Evolutionary conservation across 2,113 vertebrate species (phyloP), one percentile per base, ranked within the genome.

Genomic region (Etheostoma spectabile): DNA sequence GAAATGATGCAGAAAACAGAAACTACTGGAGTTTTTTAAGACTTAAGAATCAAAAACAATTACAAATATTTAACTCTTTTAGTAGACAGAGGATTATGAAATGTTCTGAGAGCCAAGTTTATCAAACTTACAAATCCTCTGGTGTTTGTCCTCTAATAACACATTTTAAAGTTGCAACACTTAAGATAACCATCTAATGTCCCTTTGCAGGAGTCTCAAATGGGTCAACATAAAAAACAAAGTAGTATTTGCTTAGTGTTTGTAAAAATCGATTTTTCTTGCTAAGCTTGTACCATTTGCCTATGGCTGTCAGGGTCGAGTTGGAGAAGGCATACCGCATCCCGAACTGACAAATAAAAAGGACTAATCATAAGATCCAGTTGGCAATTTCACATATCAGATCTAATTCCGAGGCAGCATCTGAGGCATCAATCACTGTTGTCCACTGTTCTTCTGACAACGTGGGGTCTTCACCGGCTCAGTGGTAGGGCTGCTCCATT

Each of bases 401-500:
- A 59, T 68, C 13, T n/a, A 6, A 76, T 53, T 51, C 5, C 0
- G 5, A 63, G 45, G 59, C 21, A 2, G n/a, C n/a, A n/a, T n/a
- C 49, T 56, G 6, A 30, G 61, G 19, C 57, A 78, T 74, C 42
- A 33, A 57, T 80, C 76, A 33, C 30, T 19, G 69, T 1, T 2
- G 57, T 46, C 0, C 15, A 60, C 0, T 59, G 55, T 75, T 59
- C 55, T 67, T 38, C 14, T 38, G 53, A 71, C 61, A 38, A 51
- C 4, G 14, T 10, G 45, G 12, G 3, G 10, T 5, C 19, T 35
- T 60, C 12, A 1, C 30, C 19, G 1, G 65, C 66, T 48, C 13
- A 5, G 45, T 16, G 59, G 46, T 42, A 42, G 38, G 38, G 38
- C 38, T 42, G 38, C 38, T 42, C 38, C 38, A 42, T 42, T 42